These are phyloP conservation scores for Sinosuthora webbiana DNA, from an alignment of 2,113 vertebrate species.

Conservation along the genomic window DNA sequence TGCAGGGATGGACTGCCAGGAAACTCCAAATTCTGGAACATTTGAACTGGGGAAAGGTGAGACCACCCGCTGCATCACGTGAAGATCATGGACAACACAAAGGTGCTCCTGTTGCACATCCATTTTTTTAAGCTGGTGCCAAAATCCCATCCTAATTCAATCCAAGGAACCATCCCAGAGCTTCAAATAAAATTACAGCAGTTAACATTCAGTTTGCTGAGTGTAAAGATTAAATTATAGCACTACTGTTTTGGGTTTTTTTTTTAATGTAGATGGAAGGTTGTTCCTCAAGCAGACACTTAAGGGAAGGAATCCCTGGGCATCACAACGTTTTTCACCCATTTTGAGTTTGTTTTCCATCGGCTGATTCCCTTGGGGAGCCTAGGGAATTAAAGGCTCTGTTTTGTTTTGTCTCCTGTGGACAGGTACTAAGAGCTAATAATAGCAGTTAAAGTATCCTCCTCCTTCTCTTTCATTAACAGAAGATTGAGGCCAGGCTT, in stretches of 20 bases:
- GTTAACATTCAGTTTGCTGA: not conserved
- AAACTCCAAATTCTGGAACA: not conserved
- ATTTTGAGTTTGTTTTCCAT: fast-evolving
- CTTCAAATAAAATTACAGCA: not conserved
- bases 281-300: not conserved
- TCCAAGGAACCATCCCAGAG: not conserved
- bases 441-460: slow-evolving; percentile 53
- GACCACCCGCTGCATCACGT: not conserved
- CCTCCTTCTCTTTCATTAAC: slow-evolving; percentile 35
- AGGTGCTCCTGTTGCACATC: fast-evolving
- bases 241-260: not conserved
- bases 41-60: not conserved
- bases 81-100: not conserved
- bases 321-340: fast-evolving
- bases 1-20: not conserved
- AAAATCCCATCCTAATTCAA: not conserved
- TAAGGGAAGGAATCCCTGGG: not conserved
- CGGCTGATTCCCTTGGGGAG: not conserved
- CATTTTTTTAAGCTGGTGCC: not conserved
- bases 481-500: slow-evolving; percentile 63
- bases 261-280: not conserved
- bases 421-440: slow-evolving; percentile 19
- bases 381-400: not conserved
- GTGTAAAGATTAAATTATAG: not conserved
- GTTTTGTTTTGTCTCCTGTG: not conserved